These are phyloP conservation scores for Anodontia alba DNA, from an alignment of 2,888 invertebrate species.

Conservation along the genomic window DNA sequence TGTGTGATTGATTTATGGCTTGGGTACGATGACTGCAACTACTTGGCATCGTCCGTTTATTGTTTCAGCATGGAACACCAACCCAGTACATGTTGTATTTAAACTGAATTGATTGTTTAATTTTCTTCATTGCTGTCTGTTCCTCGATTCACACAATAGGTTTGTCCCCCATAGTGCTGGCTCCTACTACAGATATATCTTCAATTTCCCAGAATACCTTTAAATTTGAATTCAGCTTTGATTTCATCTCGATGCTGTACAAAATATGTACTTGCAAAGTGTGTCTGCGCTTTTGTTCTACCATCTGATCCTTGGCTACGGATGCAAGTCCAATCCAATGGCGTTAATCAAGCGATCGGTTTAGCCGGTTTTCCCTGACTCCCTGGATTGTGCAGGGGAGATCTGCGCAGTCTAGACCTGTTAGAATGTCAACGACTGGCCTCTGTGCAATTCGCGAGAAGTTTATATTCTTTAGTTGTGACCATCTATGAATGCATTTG, in stretches of 20 bases:
- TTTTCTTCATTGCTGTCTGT: neutral
- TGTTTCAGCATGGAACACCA: constrained; percentile 32
- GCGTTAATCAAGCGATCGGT: constrained; percentile 51
- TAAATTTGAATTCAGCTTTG: constrained; percentile 4
- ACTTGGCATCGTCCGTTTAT: constrained; percentile 21
- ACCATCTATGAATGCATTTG: constrained; percentile 17
- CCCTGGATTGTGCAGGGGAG: constrained; percentile 43
- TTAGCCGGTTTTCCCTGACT: constrained; percentile 35
- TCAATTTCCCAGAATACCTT: constrained; percentile 36
- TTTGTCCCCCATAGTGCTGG: neutral
- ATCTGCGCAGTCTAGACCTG: constrained; percentile 50
- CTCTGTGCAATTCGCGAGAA: constrained; percentile 26
- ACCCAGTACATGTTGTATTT: constrained; percentile 26
- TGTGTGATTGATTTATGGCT: too few relatives aligned
- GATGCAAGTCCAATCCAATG: constrained; percentile 55
- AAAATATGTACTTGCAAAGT: constrained; percentile 9
- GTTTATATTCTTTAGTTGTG: constrained; percentile 42
- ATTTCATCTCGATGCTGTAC: neutral
- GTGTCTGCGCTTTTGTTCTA: neutral
- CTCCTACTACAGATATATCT: neutral
- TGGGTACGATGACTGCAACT: too few relatives aligned
- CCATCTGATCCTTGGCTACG: constrained; percentile 13
- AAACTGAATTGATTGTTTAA: constrained; percentile 13
- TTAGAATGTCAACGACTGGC: constrained; percentile 36
- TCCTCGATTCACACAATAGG: neutral